Conservation (phyloP, 37 sponge, comb jelly and placozoan genomes). For the Spongilla lacustris region DNA sequence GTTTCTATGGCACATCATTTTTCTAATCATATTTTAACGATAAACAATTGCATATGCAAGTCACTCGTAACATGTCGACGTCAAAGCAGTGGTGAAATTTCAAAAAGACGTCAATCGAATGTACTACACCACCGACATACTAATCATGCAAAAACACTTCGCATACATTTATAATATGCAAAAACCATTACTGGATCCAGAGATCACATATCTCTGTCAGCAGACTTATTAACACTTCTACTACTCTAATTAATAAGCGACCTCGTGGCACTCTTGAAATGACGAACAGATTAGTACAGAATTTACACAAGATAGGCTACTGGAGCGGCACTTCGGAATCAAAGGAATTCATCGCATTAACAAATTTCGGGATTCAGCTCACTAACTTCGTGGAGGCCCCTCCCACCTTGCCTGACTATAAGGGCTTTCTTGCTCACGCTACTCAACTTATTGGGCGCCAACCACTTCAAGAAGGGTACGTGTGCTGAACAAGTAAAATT, state of each 20-base stretch:
- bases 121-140: too few relatives aligned
- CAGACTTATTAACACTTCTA: neutral
- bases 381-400: constrained; percentile 36
- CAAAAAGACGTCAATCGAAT: too few relatives aligned
- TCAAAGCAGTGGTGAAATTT: too few relatives aligned
- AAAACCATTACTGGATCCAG: neutral
- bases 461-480: constrained; percentile 9
- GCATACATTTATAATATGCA: neutral
- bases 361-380: constrained; percentile 36
- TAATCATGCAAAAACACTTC: neutral
- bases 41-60: too few relatives aligned
- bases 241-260: neutral
- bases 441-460: constrained; percentile 10
- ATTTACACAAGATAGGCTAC: constrained; percentile 13
- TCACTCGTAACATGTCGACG: too few relatives aligned
- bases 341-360: constrained; percentile 6
- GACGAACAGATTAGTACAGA: neutral
- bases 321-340: constrained; percentile 12
- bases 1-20: too few relatives aligned
- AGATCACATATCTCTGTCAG: neutral
- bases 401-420: constrained; percentile 13
- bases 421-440: constrained; percentile 35
- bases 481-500: neutral
- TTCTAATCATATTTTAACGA: too few relatives aligned
- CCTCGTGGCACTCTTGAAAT: neutral